A percentile compares a stretch with the other conserved stretches of the same genome.
These are phyloP conservation scores for Dinothrombium tinctorium DNA, from an alignment of 1,140 invertebrate genomes.

Conservation along the genomic window DNA sequence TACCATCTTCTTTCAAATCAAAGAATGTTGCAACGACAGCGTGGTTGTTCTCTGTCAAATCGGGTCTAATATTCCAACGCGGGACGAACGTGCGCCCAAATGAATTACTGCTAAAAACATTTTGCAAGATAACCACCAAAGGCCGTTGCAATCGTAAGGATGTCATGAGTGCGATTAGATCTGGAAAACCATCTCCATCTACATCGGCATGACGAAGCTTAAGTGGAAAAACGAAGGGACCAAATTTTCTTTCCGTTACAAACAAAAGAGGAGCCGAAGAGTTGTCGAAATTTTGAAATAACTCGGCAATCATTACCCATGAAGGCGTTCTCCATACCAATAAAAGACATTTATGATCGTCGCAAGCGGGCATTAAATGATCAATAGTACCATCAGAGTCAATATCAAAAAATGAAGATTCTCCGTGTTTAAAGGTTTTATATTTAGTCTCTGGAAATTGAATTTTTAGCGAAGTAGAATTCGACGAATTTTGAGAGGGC, in stretches of 20 bases:
- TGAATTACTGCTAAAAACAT: constrained; percentile 5
- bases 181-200: constrained; percentile 86
- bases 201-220: constrained; percentile 70
- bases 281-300: background rate
- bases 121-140: constrained; percentile 12
- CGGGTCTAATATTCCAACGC: constrained; percentile 16
- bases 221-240: constrained; percentile 27
- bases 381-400: constrained; percentile 50
- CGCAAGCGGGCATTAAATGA: constrained; percentile 55
- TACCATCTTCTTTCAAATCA: constrained; percentile 59
- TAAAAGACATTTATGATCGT: background rate
- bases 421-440: constrained; percentile 36
- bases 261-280: background rate
- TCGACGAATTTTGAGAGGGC: background rate
- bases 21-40: constrained; percentile 65
- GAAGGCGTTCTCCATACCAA: background rate
- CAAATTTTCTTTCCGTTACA: background rate
- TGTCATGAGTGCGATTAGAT: constrained; percentile 35
- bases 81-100: constrained; percentile 40
- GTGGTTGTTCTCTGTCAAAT: constrained; percentile 16
- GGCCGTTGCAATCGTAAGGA: constrained; percentile 8
- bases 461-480: background rate
- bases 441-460: background rate
- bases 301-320: background rate
- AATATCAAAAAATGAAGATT: constrained; percentile 54